Evolutionary conservation across 23 tunicate genomes (phyloP).

Genomic region (Ciona savignyi): DNA sequence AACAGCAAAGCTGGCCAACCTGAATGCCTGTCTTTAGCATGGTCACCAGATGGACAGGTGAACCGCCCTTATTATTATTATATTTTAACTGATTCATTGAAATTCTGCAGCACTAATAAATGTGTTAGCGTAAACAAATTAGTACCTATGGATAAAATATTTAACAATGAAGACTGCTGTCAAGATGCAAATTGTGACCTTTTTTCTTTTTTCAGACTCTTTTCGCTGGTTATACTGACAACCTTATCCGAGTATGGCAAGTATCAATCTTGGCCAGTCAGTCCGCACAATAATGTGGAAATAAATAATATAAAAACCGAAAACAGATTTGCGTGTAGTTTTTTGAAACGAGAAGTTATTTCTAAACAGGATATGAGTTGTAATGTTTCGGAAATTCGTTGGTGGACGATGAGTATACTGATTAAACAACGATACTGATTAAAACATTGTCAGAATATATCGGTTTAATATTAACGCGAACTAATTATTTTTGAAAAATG

Average conservation of each 20-base stretch:
- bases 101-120: too few relatives aligned
- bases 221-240: constrained; percentile 97
- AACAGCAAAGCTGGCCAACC: constrained; percentile 92
- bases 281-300: constrained; percentile 17
- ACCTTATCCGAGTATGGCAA: constrained; percentile 95
- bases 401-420: too few relatives aligned
- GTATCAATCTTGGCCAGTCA: constrained; percentile 88
- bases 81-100: background rate
- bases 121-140: too few relatives aligned
- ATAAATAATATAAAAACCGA: background rate
- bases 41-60: constrained; percentile 97
- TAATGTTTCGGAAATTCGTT: too few relatives aligned
- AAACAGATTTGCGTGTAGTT: background rate
- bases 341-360: too few relatives aligned
- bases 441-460: too few relatives aligned
- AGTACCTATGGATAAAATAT: too few relatives aligned
- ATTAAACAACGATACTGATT: too few relatives aligned
- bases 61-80: background rate
- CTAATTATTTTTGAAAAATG: too few relatives aligned
- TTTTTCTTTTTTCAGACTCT: constrained; percentile 65
- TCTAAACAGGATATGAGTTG: too few relatives aligned
- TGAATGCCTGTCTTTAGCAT: constrained; percentile 90
- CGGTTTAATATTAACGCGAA: too few relatives aligned
- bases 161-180: too few relatives aligned
- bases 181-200: background rate